Base-by-base conservation (phyloP, 2,797 vertebrate genomes). In the Gymnodraco acuticeps region DNA sequence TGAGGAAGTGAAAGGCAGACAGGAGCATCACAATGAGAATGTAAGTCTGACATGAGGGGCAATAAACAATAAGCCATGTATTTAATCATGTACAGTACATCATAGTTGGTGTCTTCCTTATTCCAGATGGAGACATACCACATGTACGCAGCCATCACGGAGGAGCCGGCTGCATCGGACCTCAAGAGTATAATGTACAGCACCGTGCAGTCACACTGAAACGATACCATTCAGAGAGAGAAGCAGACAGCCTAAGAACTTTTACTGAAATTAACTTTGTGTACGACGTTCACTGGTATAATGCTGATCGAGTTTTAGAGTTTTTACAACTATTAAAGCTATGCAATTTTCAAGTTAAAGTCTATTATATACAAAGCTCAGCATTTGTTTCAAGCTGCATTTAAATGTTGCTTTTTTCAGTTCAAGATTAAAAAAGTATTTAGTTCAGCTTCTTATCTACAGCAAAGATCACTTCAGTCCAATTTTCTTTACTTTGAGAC, bases 91-190 rank as follows among this genome's bases (percentile, higher is more conserved):
- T 38, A 38, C 8, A 38, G 27, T 9, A 38, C 42, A 12, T 7
- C 19, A 6, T 17, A 13, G 31, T 48, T 50, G 5, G 33, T 38
- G 33, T 38, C 5, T 17, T 17, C 59, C 20, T 23, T 11, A 67
- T 54, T 38, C 51, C 46, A 88, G 78, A 16, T 3, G 50, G 59
- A 75, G 4, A 20, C 41, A 10, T 73, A 84, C 50, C 87, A 89
- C 10, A 0, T 54, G 10, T 87, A 89, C 50, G 19, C 50, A 43
- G 55, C 45, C 9, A 68, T 91, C 51, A 17, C 67, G 15, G 51
- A 84, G 7, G 51, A 52, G 41, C 48, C 62, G 20, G 50, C 41
- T 10, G 13, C 46, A 11, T 19, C 38, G 12, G 48, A n/a, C 15
- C 3, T 38, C 2, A 47, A 7, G 12, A 45, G 31, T 2, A 4